Evolutionary conservation across 1,140 invertebrate genomes (phyloP).

Genomic region (Drosophila orena): DNA sequence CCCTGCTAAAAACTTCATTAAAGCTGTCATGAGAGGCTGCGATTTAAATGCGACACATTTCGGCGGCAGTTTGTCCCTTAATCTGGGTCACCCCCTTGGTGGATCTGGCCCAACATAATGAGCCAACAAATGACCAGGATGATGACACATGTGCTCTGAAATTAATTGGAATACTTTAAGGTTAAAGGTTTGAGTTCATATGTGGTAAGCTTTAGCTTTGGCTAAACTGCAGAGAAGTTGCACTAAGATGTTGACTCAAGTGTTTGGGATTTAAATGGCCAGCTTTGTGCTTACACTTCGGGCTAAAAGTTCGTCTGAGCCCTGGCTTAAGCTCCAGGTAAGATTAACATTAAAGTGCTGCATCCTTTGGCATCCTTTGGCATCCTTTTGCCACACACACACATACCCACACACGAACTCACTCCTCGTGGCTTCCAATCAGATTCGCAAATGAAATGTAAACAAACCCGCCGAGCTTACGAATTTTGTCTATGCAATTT

Average conservation of each 20-base stretch:
- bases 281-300: background rate
- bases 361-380: background rate
- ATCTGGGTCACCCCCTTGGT: constrained; percentile 47
- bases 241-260: background rate
- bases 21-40: constrained; percentile 51
- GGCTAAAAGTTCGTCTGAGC: background rate
- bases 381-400: background rate
- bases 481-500: constrained; percentile 74
- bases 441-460: constrained; percentile 77
- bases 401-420: too few species aligned
- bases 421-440: constrained; percentile 47
- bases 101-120: constrained; percentile 15
- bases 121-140: constrained; percentile 20
- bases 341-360: constrained; percentile 10
- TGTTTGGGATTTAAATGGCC: background rate
- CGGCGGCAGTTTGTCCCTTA: constrained; percentile 14
- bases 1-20: constrained; percentile 77
- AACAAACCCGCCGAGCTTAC: constrained; percentile 60
- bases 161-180: background rate
- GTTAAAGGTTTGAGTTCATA: background rate
- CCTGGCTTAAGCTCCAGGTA: constrained; percentile 4
- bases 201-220: background rate
- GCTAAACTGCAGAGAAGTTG: background rate
- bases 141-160: constrained; percentile 26
- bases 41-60: constrained; percentile 74